Conservation (phyloP, 2,113 vertebrate genomes). For the Rhinopithecus roxellana region DNA sequence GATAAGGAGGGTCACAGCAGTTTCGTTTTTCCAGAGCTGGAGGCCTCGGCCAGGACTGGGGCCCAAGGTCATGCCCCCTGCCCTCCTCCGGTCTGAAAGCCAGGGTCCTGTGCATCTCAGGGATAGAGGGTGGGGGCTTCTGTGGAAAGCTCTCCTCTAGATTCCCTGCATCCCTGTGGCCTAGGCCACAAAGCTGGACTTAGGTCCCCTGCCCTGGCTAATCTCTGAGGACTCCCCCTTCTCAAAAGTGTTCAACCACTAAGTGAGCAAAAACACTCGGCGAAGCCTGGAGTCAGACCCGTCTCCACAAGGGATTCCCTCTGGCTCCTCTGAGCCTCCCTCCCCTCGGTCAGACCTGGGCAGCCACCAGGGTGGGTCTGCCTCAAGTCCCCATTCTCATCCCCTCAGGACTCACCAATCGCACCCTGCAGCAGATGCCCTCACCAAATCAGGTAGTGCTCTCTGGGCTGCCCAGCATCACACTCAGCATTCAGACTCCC, state of each 20-base stretch:
- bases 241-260: not conserved
- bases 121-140: not conserved
- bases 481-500: not conserved
- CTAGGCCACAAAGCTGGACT: not conserved
- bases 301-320: not conserved
- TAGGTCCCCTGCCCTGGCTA: not conserved
- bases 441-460: not conserved
- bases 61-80: constrained; percentile 10
- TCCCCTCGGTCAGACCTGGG: not conserved
- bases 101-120: fast-evolving
- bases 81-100: not conserved
- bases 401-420: not conserved
- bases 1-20: constrained; percentile 39
- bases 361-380: fast-evolving
- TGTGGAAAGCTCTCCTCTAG: not conserved
- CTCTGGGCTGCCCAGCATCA: fast-evolving
- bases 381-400: not conserved
- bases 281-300: not conserved
- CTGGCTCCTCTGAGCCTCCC: too few relatives aligned
- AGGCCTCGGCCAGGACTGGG: fast-evolving
- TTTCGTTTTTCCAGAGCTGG: not conserved
- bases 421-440: not conserved
- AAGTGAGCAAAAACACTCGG: not conserved
- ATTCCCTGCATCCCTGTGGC: not conserved
- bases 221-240: not conserved